Conservation (phyloP, 2,888 invertebrate species). For the Petrophora chlorosata region DNA sequence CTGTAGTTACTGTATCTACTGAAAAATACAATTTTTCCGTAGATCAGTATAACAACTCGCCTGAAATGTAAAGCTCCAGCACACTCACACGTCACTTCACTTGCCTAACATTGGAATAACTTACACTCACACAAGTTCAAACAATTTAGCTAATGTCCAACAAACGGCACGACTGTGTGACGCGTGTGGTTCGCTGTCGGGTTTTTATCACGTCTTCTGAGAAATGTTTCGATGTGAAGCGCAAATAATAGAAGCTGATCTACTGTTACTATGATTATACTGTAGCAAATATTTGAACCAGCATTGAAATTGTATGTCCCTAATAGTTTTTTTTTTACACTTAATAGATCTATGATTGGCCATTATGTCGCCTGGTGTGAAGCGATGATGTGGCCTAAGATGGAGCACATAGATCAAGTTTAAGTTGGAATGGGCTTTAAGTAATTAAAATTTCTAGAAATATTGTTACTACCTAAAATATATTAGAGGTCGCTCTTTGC, state of each 20-base stretch:
- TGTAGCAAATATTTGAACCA: background rate
- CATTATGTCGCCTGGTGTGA: too few species aligned
- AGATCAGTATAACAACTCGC: background rate
- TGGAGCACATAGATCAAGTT: too few species aligned
- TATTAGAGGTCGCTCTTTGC: too few species aligned
- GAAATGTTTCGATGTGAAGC: constrained; percentile 14
- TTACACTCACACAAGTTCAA: constrained; percentile 21
- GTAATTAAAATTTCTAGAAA: too few species aligned
- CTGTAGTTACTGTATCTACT: too few species aligned
- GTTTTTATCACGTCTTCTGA: background rate
- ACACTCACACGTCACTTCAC: constrained; percentile 21
- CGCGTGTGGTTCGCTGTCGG: constrained; percentile 4
- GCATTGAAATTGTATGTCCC: too few species aligned
- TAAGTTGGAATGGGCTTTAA: too few species aligned
- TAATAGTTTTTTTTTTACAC: too few species aligned
- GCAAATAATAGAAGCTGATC: background rate
- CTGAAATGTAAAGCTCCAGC: constrained; percentile 28
- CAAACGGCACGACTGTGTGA: constrained; percentile 17
- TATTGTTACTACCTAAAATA: too few species aligned
- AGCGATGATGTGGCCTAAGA: too few species aligned
- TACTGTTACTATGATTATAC: constrained; percentile 3
- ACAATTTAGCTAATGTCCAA: constrained; percentile 6
- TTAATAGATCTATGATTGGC: too few species aligned
- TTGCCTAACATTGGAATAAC: constrained; percentile 19
- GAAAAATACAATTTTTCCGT: too few species aligned